phyloP scores from a whole-genome alignment of 2,888 invertebrate species.

The Troilus luridus region DNA sequence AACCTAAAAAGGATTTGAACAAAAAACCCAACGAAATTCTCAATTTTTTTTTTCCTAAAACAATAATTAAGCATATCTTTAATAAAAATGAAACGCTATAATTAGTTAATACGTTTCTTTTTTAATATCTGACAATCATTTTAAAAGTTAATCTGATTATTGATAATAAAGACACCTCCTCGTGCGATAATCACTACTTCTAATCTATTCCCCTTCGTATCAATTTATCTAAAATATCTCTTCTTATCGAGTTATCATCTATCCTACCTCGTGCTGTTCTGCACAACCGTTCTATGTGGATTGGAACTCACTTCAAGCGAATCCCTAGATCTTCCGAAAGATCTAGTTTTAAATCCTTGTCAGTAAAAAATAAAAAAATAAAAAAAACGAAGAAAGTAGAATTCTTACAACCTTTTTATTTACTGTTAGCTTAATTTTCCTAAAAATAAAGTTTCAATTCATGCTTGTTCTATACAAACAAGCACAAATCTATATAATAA shows the following conservation, averaged over 20 bases:
- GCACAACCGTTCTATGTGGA: background rate
- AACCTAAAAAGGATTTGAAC: no score
- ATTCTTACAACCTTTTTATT: no score
- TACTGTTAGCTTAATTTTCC: no score
- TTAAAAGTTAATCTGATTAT: background rate
- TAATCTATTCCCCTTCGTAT: background rate
- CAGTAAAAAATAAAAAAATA: no score
- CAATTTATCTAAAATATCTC: background rate
- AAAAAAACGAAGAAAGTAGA: background rate
- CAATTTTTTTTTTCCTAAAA: no score
- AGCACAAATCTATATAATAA: background rate
- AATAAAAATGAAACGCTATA: no score
- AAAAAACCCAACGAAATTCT: no score
- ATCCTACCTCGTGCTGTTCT: background rate
- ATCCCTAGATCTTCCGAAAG: background rate
- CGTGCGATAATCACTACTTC: background rate
- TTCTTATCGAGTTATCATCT: background rate
- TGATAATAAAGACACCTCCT: background rate
- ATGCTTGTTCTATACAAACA: background rate
- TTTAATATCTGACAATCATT: background rate
- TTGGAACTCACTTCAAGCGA: background rate
- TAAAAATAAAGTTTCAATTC: background rate
- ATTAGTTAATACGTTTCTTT: background rate
- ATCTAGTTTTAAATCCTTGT: background rate
- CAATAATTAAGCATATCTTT: no score